Percentiles rank a stretch among this genome's conserved stretches.
phyloP scores from a whole-genome alignment of 2,113 vertebrate species.

The Gnathonemus echidnorhynchus region DNA sequence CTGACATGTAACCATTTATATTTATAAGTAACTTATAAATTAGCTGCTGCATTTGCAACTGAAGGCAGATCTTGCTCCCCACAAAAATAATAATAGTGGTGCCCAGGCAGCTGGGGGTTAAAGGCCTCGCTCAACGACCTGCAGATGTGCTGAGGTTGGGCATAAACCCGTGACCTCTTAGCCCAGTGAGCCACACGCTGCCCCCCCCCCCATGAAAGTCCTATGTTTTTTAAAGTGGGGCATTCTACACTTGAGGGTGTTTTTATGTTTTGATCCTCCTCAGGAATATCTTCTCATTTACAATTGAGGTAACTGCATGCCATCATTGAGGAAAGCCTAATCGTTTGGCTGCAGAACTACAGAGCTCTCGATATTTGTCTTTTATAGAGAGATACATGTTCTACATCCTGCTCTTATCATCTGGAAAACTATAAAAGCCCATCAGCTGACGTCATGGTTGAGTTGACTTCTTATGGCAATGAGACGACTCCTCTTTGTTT shows the following conservation, averaged over 20 bases:
- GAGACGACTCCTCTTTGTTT: slow-evolving; percentile 46
- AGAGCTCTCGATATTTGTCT: not conserved
- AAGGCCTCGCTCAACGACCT: too few relatives aligned
- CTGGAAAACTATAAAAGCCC: not conserved
- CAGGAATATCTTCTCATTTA: not conserved
- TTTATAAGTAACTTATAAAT: not conserved
- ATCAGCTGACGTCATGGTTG: slow-evolving; percentile 32
- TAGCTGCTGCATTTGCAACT: not conserved
- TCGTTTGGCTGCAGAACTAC: not conserved
- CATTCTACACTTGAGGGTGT: not conserved
- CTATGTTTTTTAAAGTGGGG: not conserved
- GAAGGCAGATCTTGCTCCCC: not conserved
- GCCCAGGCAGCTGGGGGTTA: too few relatives aligned
- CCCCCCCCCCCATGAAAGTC: not conserved
- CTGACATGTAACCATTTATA: not conserved
- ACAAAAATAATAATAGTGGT: not conserved
- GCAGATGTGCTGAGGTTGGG: too few relatives aligned
- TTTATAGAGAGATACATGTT: not conserved
- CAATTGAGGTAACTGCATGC: not conserved
- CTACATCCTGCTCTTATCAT: not conserved
- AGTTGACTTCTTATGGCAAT: slow-evolving; percentile 21
- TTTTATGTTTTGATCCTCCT: not conserved
- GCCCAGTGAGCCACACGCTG: too few relatives aligned
- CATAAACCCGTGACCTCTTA: too few relatives aligned
- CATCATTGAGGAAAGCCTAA: not conserved